Percentiles rank a stretch among this genome's conserved stretches.
Conservation (phyloP, 35 echinoderm and acorn worm species). For the Ophioderma brevispina region DNA sequence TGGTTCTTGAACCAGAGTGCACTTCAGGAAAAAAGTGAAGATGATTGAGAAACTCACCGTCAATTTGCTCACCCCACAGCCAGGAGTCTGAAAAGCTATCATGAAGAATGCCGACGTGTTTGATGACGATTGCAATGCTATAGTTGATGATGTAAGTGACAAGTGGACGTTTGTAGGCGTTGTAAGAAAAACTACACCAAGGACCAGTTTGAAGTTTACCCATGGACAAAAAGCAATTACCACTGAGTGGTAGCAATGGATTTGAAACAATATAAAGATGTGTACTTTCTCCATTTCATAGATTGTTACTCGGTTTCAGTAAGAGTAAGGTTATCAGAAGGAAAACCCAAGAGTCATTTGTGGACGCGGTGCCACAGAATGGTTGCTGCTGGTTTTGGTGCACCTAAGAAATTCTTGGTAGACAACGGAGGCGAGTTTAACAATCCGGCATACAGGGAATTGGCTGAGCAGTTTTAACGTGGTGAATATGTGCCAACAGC, state of each 20-base stretch:
- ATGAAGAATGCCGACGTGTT: slow-evolving; percentile 21
- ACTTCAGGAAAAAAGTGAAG: slow-evolving; percentile 19
- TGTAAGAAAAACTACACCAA: slow-evolving; percentile 55
- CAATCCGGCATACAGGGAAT: slow-evolving; percentile 6
- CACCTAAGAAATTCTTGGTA: slow-evolving; percentile 46
- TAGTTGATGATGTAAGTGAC: slow-evolving; percentile 20
- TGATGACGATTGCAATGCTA: background rate
- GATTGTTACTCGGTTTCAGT: slow-evolving; percentile 54
- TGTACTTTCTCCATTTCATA: slow-evolving; percentile 51
- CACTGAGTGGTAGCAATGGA: slow-evolving; percentile 32
- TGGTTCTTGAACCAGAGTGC: slow-evolving; percentile 6
- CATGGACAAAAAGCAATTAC: slow-evolving; percentile 33
- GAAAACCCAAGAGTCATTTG: slow-evolving; percentile 27
- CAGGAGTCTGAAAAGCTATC: slow-evolving; percentile 23
- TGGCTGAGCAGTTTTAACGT: slow-evolving; percentile 21
- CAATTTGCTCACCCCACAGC: slow-evolving; percentile 38
- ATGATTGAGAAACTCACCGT: slow-evolving; percentile 31
- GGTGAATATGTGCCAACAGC: background rate
- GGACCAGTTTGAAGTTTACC: slow-evolving; percentile 48
- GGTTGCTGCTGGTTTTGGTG: slow-evolving; percentile 45
- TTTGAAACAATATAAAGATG: slow-evolving; percentile 27
- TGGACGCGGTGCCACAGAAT: slow-evolving; percentile 44
- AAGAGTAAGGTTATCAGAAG: slow-evolving; percentile 32
- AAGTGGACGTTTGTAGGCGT: slow-evolving; percentile 58
- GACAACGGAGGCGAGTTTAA: slow-evolving; percentile 15